These are phyloP conservation scores for Elachura formosa DNA, from an alignment of 2,113 vertebrate species.

Conservation along the genomic window DNA sequence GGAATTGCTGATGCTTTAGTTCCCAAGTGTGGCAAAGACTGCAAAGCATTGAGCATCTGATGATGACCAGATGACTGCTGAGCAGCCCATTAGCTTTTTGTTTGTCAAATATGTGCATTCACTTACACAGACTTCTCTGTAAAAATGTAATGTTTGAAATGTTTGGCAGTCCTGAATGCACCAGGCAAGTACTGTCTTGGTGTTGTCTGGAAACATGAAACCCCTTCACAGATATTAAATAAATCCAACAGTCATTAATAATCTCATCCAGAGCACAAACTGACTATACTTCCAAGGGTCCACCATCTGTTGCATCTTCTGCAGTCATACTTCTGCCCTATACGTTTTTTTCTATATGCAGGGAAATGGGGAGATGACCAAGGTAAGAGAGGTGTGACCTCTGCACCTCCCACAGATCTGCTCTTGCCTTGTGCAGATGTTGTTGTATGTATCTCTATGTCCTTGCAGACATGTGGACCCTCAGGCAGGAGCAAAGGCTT, in stretches of 20 bases:
- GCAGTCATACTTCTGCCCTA: background rate
- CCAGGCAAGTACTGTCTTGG: background rate
- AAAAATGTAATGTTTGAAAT: background rate
- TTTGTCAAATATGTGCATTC: background rate
- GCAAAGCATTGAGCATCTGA: background rate
- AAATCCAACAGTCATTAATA: background rate
- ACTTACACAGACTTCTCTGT: background rate
- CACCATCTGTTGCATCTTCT: background rate
- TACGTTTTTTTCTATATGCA: background rate
- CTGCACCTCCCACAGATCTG: background rate
- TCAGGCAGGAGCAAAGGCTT: background rate
- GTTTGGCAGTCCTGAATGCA: background rate
- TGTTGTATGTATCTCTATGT: background rate
- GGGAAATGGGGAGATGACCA: background rate
- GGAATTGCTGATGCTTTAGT: background rate
- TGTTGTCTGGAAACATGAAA: background rate
- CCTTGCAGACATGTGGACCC: rapidly evolving
- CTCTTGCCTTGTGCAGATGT: rapidly evolving
- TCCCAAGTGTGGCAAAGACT: background rate
- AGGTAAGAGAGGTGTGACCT: background rate
- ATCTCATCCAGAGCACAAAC: background rate
- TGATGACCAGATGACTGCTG: background rate
- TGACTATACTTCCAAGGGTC: background rate
- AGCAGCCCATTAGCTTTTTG: background rate
- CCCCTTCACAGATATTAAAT: background rate